Base-by-base conservation (phyloP, 2,797 vertebrate species). In the Parambassis ranga region DNA sequence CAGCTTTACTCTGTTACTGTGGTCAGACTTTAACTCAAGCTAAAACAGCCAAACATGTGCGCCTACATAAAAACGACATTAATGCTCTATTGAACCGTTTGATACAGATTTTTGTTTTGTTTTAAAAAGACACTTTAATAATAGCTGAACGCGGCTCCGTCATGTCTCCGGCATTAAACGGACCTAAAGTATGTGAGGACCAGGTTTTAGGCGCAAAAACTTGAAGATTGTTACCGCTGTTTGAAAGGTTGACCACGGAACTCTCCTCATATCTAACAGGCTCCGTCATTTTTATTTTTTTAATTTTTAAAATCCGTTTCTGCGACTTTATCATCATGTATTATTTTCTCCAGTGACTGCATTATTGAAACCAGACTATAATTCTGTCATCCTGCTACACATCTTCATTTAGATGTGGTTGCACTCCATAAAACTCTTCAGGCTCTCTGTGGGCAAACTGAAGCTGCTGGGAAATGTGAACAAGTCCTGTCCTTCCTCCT, bases 141-240 rank as follows among this genome's bases (percentile, higher is more conserved):
- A n/a, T n/a, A n/a, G n/a, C n/a, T n/a, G n/a, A 60, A 62, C 19
- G 46, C 61, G 62, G 58, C 62, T 65, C 68, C 77, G 63, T 76
- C 69, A n/a, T 76, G 71, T 74, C 37, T 59, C 39, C 71, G 69
- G 42, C 52, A 57, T 39, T 48, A 42, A 71, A 61, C 10, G n/a
- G 60, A 55, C 62, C 69, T 50, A 2, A 62, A 73, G 56, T 77
- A 71, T 74, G 65, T 67, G 65, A 70, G 20, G 64, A 51, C 3
- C 27, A 56, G 37, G 24, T 60, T 75, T 52, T 39, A 19, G 58
- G 32, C 8, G 2, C 33, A 43, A 27, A 36, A 14, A 16, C 42
- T 35, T 71, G 38, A 51, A 41, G 62, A 8, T 56, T 32, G 18
- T 37, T 26, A 28, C 51, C 8, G 27, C 19, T 41, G 47, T n/a